phyloP scores from a whole-genome alignment of 2,797 vertebrate genomes.

The Darevskia mixta region DNA sequence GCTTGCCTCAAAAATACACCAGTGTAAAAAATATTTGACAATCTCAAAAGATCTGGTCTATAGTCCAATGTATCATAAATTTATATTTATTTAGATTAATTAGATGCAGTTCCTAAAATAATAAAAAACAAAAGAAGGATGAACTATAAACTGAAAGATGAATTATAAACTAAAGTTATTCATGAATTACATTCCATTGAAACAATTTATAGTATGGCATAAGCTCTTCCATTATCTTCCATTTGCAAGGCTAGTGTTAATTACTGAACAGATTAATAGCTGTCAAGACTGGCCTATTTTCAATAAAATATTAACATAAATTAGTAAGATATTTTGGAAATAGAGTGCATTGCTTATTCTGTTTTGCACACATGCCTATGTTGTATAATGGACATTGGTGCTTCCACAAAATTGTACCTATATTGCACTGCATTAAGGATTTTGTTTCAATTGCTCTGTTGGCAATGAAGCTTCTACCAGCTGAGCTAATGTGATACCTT shows the following conservation, averaged over 20 bases:
- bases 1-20: slow-evolving; percentile 25
- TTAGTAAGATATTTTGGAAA: slow-evolving; percentile 65
- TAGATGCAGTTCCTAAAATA: slow-evolving; percentile 53
- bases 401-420: slow-evolving; percentile 5
- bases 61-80: neutral
- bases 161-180: slow-evolving; percentile 62
- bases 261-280: slow-evolving; percentile 69
- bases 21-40: slow-evolving; percentile 40
- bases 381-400: neutral
- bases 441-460: neutral
- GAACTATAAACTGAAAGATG: slow-evolving; percentile 35
- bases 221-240: slow-evolving; percentile 69
- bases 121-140: slow-evolving; percentile 45
- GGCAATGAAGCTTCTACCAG: neutral
- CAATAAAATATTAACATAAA: slow-evolving; percentile 69
- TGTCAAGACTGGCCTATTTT: slow-evolving; percentile 63
- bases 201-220: slow-evolving; percentile 62
- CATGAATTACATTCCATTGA: slow-evolving; percentile 66
- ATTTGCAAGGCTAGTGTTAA: slow-evolving; percentile 70
- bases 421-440: neutral
- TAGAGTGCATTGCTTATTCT: slow-evolving; percentile 49
- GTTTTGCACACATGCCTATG: slow-evolving; percentile 24
- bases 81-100: slow-evolving; percentile 63
- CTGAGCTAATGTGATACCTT: neutral
- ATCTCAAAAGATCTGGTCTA: slow-evolving; percentile 16